These are phyloP conservation scores for Zeuzera pyrina DNA, from an alignment of 2,888 invertebrate genomes.

Conservation along the genomic window DNA sequence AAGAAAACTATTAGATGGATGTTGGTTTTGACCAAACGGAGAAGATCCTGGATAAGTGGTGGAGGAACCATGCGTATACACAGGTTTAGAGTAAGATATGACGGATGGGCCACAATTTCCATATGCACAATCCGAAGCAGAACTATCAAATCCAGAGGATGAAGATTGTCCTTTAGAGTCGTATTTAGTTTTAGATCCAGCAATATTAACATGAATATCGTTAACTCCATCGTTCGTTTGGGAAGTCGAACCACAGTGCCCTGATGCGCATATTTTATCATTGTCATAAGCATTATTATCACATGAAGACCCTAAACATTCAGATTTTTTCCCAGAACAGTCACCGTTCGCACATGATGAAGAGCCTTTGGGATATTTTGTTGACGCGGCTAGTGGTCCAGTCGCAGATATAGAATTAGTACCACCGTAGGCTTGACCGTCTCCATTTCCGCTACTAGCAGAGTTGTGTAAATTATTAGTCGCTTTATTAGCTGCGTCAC, in stretches of 20 bases:
- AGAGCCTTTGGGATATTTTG: no score
- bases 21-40: not conserved
- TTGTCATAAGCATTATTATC: conserved; percentile 12
- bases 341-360: conserved; percentile 18
- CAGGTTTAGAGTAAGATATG: conserved; percentile 7
- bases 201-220: conserved; percentile 20
- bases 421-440: no score
- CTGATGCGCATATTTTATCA: conserved; percentile 25
- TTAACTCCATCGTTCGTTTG: conserved; percentile 8
- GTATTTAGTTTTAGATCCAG: no score
- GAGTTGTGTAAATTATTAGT: no score
- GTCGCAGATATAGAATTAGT: no score
- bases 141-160: conserved; percentile 5
- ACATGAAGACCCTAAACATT: conserved; percentile 34
- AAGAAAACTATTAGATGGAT: conserved; percentile 1
- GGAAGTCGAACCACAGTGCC: conserved; percentile 9
- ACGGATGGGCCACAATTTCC: conserved; percentile 16
- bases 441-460: no score
- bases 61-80: conserved; percentile 9
- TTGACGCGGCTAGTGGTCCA: no score
- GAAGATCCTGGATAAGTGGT: not conserved
- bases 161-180: not conserved
- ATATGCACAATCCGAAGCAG: conserved; percentile 10
- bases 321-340: conserved; percentile 17
- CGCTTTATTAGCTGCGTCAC: no score